A percentile compares a stretch with the other conserved stretches of the same genome.
Conservation (phyloP, 2,888 invertebrate genomes). For the Drosophila affinis region DNA sequence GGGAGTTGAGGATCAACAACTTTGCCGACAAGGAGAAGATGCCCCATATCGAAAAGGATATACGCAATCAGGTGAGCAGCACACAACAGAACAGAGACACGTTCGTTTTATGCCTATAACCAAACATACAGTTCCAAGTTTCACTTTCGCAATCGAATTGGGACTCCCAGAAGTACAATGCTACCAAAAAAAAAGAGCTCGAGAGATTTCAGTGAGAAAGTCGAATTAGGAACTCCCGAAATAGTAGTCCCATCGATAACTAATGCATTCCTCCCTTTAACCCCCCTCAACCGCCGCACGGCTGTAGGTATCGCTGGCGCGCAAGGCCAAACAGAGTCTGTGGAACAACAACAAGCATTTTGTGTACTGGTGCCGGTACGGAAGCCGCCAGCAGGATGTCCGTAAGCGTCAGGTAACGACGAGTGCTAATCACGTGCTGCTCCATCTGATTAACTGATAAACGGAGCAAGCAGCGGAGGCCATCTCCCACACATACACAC, state of each 20-base stretch:
- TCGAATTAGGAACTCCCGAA: background rate
- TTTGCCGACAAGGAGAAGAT: constrained; percentile 89
- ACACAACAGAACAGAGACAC: background rate
- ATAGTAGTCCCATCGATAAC: background rate
- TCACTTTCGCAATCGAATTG: constrained; percentile 1
- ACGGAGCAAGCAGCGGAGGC: constrained; percentile 9
- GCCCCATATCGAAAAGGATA: constrained; percentile 88
- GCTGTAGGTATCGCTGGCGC: constrained; percentile 81
- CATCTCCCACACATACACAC: constrained; percentile 3
- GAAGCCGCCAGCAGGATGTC: constrained; percentile 88
- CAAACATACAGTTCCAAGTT: constrained; percentile 1
- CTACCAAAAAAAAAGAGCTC: background rate
- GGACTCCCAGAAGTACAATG: background rate
- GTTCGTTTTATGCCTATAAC: background rate
- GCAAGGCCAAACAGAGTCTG: constrained; percentile 83
- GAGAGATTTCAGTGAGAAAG: constrained; percentile 1
- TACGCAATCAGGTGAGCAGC: constrained; percentile 87
- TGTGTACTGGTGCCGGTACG: constrained; percentile 90
- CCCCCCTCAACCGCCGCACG: background rate
- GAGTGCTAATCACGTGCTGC: constrained; percentile 73
- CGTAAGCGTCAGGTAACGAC: constrained; percentile 87
- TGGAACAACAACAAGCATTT: constrained; percentile 86
- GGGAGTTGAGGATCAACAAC: constrained; percentile 89
- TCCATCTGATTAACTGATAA: constrained; percentile 74
- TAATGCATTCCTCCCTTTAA: background rate